These are phyloP conservation scores for Melanophora roralis DNA, from an alignment of 2,888 invertebrate species.

Conservation along the genomic window DNA sequence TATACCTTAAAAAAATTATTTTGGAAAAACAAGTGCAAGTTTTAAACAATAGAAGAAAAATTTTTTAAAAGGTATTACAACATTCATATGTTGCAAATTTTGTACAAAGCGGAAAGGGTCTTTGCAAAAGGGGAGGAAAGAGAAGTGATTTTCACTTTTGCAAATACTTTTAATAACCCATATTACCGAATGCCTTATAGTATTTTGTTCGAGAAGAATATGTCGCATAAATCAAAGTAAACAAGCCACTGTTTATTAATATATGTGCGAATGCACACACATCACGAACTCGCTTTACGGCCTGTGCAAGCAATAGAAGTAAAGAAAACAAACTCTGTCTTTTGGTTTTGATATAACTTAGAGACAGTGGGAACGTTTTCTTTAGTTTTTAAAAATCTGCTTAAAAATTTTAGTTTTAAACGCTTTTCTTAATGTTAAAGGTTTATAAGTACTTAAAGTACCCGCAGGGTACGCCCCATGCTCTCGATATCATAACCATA, in stretches of 20 bases:
- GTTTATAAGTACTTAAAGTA: no score
- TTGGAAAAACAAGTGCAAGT: constrained; percentile 40
- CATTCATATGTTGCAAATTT: constrained; percentile 56
- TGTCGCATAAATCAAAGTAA: constrained; percentile 53
- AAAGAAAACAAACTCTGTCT: no score
- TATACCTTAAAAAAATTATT: constrained; percentile 15
- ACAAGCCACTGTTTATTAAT: constrained; percentile 30
- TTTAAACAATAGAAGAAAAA: constrained; percentile 41
- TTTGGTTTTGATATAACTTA: no score
- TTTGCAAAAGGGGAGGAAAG: constrained; percentile 23
- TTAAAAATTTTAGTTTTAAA: no score
- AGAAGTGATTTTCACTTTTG: constrained; percentile 40
- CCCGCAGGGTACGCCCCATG: no score
- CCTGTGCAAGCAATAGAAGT: no score
- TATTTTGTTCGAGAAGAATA: constrained; percentile 29
- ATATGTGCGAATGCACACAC: neutral
- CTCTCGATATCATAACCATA: no score
- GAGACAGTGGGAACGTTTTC: no score
- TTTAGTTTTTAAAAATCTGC: no score
- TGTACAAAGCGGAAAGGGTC: constrained; percentile 28
- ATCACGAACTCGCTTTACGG: neutral
- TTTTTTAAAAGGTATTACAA: constrained; percentile 43
- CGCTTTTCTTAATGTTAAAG: no score
- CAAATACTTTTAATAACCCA: constrained; percentile 56
- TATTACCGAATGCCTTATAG: constrained; percentile 18